phyloP scores from a whole-genome alignment of 1,140 invertebrate genomes.

The Octopus sinensis region DNA sequence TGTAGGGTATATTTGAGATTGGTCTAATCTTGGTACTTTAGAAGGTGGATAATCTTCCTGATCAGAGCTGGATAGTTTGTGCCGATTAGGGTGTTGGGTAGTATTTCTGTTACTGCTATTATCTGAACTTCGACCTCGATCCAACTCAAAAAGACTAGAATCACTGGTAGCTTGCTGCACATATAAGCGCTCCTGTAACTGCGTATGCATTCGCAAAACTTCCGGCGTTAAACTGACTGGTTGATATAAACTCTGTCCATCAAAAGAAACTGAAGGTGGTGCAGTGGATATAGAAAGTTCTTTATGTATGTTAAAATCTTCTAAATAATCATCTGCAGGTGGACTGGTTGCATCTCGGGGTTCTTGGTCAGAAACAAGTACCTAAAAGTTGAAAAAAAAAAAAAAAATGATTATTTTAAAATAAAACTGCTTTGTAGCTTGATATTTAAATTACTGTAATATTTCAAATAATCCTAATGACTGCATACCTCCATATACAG shows the following conservation, averaged over 20 bases:
- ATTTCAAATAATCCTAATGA: too few relatives aligned
- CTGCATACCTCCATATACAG: too few relatives aligned
- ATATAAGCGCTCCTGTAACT: conserved; percentile 45
- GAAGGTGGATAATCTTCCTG: not conserved
- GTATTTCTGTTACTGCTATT: not conserved
- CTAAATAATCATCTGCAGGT: conserved; percentile 6
- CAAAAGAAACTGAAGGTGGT: conserved; percentile 16
- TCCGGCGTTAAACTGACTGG: conserved; percentile 39
- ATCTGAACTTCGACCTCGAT: not conserved
- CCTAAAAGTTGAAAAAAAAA: conserved; percentile 24
- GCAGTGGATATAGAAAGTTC: not conserved
- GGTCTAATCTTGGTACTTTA: not conserved
- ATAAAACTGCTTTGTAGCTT: too few relatives aligned
- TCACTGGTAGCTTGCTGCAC: conserved; percentile 32
- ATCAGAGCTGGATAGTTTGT: not conserved
- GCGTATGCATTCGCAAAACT: conserved; percentile 42
- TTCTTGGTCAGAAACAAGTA: conserved; percentile 48
- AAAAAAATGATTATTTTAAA: too few relatives aligned
- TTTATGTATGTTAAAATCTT: conserved; percentile 19
- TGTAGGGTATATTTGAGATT: not conserved
- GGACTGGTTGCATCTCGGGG: conserved; percentile 27
- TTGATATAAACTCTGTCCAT: conserved; percentile 21
- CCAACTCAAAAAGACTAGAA: not conserved
- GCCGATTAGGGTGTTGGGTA: not conserved
- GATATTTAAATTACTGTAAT: too few relatives aligned